These are phyloP conservation scores for Lophius piscatorius DNA, from an alignment of 2,113 vertebrate genomes.

Conservation along the genomic window DNA sequence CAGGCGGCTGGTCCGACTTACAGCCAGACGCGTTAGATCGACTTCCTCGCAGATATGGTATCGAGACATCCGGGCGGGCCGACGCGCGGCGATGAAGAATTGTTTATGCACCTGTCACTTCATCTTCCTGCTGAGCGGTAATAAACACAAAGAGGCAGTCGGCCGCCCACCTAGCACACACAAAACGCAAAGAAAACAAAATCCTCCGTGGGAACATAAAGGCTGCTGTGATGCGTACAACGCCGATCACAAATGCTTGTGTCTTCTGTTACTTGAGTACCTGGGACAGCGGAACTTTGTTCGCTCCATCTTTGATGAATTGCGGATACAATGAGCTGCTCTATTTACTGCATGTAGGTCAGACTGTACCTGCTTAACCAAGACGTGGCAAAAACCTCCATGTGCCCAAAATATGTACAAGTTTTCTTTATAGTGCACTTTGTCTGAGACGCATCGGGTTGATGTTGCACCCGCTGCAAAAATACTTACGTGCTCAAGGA, in stretches of 20 bases:
- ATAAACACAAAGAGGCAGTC: conserved; percentile 8
- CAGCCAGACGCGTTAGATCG: conserved; percentile 18
- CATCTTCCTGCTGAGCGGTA: conserved; percentile 46
- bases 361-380: conserved; percentile 59
- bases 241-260: conserved; percentile 51
- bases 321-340: conserved; percentile 57
- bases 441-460: conserved; percentile 12
- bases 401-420: conserved; percentile 45
- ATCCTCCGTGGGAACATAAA: too few species aligned
- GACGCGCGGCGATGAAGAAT: too few species aligned
- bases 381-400: conserved; percentile 43
- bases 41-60: too few species aligned
- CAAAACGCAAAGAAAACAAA: conserved; percentile 36
- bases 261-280: conserved; percentile 53
- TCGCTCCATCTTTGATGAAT: conserved; percentile 76
- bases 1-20: not conserved
- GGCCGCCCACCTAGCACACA: conserved; percentile 27
- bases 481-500: conserved; percentile 42
- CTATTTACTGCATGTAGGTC: conserved; percentile 76
- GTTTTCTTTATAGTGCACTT: conserved; percentile 50
- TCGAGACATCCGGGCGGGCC: too few species aligned
- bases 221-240: conserved; percentile 32
- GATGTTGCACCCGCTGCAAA: conserved; percentile 44
- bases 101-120: conserved; percentile 40
- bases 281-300: conserved; percentile 68